Evolutionary conservation across 2,797 vertebrate species (phyloP).

Genomic region (Leptoclinus maculatus): DNA sequence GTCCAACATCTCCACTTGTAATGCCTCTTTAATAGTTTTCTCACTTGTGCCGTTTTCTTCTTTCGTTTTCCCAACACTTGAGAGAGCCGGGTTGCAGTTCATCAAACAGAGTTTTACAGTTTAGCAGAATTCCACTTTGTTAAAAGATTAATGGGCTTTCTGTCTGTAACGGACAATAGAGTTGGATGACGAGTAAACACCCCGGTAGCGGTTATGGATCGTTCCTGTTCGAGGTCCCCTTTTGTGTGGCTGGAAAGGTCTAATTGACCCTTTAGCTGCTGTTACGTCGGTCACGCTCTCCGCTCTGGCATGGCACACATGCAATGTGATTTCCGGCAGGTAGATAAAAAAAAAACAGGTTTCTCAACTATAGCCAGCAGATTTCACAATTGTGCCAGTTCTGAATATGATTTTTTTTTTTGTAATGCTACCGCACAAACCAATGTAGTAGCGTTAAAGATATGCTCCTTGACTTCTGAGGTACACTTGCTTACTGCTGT

Average conservation of each 20-base stretch:
- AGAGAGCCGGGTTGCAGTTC: slow-evolving; percentile 39
- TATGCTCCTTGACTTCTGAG: not conserved
- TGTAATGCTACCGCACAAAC: not conserved
- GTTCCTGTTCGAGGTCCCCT: slow-evolving; percentile 9
- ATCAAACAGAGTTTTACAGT: slow-evolving; percentile 52
- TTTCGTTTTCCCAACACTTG: slow-evolving; percentile 57
- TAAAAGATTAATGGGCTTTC: slow-evolving; percentile 32
- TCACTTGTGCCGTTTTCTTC: slow-evolving; percentile 44
- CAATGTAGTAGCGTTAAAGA: not conserved
- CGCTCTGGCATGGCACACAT: not conserved
- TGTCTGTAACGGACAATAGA: slow-evolving; percentile 34
- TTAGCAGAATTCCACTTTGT: slow-evolving; percentile 47
- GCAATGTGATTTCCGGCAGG: not conserved
- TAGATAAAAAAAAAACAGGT: not conserved
- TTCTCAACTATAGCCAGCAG: not conserved
- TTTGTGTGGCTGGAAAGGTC: slow-evolving; percentile 50
- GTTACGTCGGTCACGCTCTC: slow-evolving; percentile 3
- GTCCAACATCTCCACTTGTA: slow-evolving; percentile 45
- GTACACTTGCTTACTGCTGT: no score
- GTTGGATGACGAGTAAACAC: slow-evolving; percentile 31
- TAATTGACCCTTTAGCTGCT: slow-evolving; percentile 37
- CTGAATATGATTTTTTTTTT: not conserved
- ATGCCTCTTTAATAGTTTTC: slow-evolving; percentile 73
- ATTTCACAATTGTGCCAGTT: not conserved
- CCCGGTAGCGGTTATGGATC: slow-evolving; percentile 14